A percentile compares a stretch with the other conserved stretches of the same genome.
These are phyloP conservation scores for Antheraea pernyi DNA, from an alignment of 1,140 invertebrate species.

Conservation along the genomic window DNA sequence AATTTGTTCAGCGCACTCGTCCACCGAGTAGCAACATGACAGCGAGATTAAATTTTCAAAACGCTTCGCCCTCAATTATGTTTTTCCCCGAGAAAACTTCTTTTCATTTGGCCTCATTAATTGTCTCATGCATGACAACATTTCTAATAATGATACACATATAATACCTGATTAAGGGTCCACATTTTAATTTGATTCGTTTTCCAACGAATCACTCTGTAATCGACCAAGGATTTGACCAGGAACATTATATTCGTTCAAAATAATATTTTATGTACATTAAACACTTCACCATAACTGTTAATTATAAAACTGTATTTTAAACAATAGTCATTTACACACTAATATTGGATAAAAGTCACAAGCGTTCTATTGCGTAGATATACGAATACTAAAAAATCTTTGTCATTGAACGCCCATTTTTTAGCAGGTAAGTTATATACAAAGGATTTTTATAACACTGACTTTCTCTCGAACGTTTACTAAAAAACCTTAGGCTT, in stretches of 20 bases:
- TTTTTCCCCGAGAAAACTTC: slow-evolving; percentile 48
- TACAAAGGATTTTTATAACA: slow-evolving; percentile 56
- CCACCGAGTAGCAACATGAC: slow-evolving; percentile 37
- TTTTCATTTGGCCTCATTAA: slow-evolving; percentile 34
- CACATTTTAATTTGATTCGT: no score
- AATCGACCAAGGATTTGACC: background rate
- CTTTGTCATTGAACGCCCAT: slow-evolving; percentile 49
- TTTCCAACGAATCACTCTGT: background rate
- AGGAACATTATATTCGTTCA: background rate
- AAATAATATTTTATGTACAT: background rate
- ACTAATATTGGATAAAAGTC: background rate
- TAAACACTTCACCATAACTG: background rate
- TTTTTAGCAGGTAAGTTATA: slow-evolving; percentile 41
- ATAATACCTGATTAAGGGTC: background rate
- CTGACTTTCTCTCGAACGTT: slow-evolving; percentile 65
- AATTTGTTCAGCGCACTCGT: slow-evolving; percentile 40
- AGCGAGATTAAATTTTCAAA: slow-evolving; percentile 59
- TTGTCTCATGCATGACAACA: slow-evolving; percentile 30
- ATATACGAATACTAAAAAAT: slow-evolving; percentile 67
- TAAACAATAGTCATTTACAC: background rate
- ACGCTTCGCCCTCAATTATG: slow-evolving; percentile 44
- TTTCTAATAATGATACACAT: background rate
- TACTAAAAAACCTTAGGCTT: slow-evolving; percentile 50
- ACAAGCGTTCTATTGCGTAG: slow-evolving; percentile 54
- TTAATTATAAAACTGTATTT: no score